These are phyloP conservation scores for Potamarius usumacintae DNA, from an alignment of 2,113 vertebrate genomes.

Conservation along the genomic window DNA sequence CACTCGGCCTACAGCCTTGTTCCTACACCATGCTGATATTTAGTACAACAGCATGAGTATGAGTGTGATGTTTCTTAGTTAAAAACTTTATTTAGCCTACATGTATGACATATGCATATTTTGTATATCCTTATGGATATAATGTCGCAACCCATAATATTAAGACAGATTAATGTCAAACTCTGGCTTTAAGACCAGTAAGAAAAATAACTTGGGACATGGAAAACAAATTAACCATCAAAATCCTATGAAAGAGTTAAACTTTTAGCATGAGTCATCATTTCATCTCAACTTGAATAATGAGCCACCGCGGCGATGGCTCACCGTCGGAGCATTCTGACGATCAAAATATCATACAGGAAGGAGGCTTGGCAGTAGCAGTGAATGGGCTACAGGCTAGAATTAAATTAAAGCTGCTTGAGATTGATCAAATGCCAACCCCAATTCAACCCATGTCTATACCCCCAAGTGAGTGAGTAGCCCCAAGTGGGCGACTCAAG, in stretches of 20 bases:
- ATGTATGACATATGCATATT: not conserved
- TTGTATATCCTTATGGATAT: not conserved
- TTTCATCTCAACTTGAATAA: conserved; percentile 6
- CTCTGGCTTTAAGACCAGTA: not conserved
- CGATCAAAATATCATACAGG: not conserved
- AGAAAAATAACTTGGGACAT: not conserved
- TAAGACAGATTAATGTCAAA: not conserved
- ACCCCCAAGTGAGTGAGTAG: not conserved
- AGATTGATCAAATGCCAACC: not conserved
- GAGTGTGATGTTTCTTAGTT: not conserved
- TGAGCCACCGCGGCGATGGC: not conserved
- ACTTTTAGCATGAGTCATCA: not conserved
- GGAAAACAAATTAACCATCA: not conserved
- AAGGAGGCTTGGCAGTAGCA: not conserved
- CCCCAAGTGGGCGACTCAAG: not conserved
- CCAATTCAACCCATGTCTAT: not conserved
- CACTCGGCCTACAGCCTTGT: not conserved
- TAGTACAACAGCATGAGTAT: not conserved
- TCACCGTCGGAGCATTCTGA: not conserved
- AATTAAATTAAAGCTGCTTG: conserved; percentile 12
- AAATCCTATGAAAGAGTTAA: not conserved
- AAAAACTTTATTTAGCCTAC: not conserved
- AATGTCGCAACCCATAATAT: not conserved
- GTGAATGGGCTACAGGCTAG: not conserved
- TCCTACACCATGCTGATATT: not conserved